phyloP scores from a whole-genome alignment of 2,888 invertebrate species.

The Drosophila paramelanica region DNA sequence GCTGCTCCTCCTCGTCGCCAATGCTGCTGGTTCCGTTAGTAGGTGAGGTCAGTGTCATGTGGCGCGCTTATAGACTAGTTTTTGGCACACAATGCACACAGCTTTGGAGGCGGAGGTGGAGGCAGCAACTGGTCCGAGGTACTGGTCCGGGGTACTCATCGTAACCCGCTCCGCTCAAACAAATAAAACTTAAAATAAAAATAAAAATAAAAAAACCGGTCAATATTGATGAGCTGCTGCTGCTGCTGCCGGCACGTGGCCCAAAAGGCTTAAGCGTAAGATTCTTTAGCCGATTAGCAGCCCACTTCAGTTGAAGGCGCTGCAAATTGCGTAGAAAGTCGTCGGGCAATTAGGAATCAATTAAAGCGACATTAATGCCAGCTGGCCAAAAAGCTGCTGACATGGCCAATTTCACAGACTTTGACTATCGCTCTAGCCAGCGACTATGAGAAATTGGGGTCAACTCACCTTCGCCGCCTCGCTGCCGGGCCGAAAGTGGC shows the following conservation, averaged over 20 bases:
- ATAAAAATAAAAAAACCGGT: slow-evolving; percentile 38
- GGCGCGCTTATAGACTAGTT: slow-evolving; percentile 78
- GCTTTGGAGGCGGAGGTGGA: neutral
- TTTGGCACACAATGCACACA: slow-evolving; percentile 51
- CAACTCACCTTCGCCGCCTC: slow-evolving; percentile 28
- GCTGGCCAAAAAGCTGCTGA: slow-evolving; percentile 2
- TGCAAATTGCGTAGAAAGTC: slow-evolving; percentile 38
- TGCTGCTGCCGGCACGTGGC: slow-evolving; percentile 46
- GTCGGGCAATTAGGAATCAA: slow-evolving; percentile 72
- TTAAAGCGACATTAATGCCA: slow-evolving; percentile 64
- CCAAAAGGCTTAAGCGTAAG: slow-evolving; percentile 14
- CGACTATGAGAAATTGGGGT: slow-evolving; percentile 39
- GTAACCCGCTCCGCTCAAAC: neutral
- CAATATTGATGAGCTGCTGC: slow-evolving; percentile 47
- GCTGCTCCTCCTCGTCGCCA: slow-evolving; percentile 30
- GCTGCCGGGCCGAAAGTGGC: neutral
- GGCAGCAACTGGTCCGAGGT: no score
- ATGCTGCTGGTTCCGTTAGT: slow-evolving; percentile 75
- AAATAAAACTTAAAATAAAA: no score
- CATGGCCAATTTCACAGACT: slow-evolving; percentile 33
- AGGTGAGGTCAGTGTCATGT: slow-evolving; percentile 83
- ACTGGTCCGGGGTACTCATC: neutral
- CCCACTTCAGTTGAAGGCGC: neutral
- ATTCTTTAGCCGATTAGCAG: slow-evolving; percentile 35
- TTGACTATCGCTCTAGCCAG: neutral